phyloP scores from a whole-genome alignment of 2,888 invertebrate species.

The Archips crataeganus region DNA sequence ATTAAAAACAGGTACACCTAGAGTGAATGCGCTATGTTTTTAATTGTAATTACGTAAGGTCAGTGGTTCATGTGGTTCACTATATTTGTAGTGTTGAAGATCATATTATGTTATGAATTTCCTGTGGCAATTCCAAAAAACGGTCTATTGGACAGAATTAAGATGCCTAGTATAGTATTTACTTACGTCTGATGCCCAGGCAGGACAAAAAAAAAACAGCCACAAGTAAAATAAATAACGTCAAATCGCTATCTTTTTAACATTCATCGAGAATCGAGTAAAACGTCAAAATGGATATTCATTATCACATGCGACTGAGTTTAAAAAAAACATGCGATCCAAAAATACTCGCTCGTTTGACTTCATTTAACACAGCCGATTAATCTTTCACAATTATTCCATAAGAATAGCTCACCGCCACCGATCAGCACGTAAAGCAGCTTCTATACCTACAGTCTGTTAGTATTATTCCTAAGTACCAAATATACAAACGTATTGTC shows the following conservation, averaged over 20 bases:
- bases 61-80: background rate
- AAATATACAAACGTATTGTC: conserved; percentile 29
- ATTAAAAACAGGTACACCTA: conserved; percentile 26
- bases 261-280: background rate
- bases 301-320: background rate
- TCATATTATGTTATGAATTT: background rate
- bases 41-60: background rate
- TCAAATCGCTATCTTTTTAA: too few relatives aligned
- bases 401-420: conserved; percentile 54
- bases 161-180: background rate
- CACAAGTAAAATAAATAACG: background rate
- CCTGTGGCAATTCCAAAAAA: background rate
- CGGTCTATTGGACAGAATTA: background rate
- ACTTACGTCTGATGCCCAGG: background rate
- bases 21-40: conserved; percentile 13
- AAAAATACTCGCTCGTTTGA: background rate
- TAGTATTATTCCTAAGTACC: conserved; percentile 23
- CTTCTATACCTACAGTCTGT: too few relatives aligned
- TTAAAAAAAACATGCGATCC: background rate
- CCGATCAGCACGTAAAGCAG: conserved; percentile 44
- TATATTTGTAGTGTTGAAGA: background rate
- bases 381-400: background rate
- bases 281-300: background rate
- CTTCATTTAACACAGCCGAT: conserved; percentile 13
- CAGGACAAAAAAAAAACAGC: background rate